Base-by-base conservation (phyloP, 2,113 vertebrate genomes). In the Alethe castanea region DNA sequence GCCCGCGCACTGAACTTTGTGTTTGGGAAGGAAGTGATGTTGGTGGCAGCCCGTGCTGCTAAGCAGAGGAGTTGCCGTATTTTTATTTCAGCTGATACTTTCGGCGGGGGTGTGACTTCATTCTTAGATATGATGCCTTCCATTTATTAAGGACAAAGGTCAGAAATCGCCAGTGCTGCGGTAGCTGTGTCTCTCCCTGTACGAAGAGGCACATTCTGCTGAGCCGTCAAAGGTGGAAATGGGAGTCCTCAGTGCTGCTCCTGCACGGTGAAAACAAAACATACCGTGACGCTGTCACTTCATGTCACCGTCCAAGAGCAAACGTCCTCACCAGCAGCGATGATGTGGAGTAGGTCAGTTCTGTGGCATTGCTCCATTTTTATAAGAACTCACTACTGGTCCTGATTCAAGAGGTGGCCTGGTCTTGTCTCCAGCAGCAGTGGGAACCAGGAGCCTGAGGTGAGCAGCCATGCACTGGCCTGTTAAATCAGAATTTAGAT, bases 61-160 rank as follows among this genome's bases (percentile, higher is more conserved):
- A 81, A 93, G 96, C 94, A 93, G 93, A 94, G 5, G 66, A 91
- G 94, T 57, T 70, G 90, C 90, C 0, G 8, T 82, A 14, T 70
- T 93, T 95, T 83, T 36, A 15, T 77, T 95, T 92, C 94, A 96
- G 93, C 95, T 97, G 93, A 94, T 74, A n/a, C 65, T 65, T 94
- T n/a, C 2, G 2, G 38, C 6, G 28, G 65, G 88, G 53, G 92
- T 50, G 82, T 96, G 90, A 88, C 95, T 97, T 93, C 92, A 54
- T 56, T 92, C 88, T 64, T 56, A 92, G 95, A 92, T 95, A 86
- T 4, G 83, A 38, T 65, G 82, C 57, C 76, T 92, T 88, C 80
- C 82, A 81, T 78, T 81, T 92, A 92, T 71, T 69, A 69, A 74
- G 95, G 92, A 88, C 94, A 95, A 95, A 96, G 95, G 95, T 95